These are phyloP conservation scores for Trachops cirrhosus DNA, from an alignment of 2,797 vertebrate species.

Conservation along the genomic window DNA sequence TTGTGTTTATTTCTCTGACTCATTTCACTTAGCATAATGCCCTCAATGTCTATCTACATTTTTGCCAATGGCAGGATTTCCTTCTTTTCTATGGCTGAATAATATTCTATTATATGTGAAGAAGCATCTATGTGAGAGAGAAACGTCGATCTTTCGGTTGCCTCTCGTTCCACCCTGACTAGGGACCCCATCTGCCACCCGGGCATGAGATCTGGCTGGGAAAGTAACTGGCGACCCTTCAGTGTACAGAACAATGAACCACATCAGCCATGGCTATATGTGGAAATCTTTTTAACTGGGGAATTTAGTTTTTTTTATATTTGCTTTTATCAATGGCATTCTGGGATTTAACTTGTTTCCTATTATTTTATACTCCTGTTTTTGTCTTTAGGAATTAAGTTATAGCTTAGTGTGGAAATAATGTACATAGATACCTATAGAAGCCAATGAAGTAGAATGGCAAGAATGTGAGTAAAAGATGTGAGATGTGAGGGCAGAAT, in stretches of 20 bases:
- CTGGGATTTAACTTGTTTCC: background rate
- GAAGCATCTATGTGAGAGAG: too few species aligned
- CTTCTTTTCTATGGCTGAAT: background rate
- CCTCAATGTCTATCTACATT: background rate
- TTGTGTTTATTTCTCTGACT: background rate
- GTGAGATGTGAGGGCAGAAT: background rate
- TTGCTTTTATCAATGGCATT: conserved; percentile 1
- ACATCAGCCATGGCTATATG: too few species aligned
- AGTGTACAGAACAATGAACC: too few species aligned
- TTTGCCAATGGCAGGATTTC: background rate
- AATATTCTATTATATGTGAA: background rate
- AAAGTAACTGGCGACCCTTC: too few species aligned
- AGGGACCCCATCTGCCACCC: too few species aligned
- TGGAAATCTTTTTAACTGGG: background rate
- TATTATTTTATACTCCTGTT: conserved; percentile 1
- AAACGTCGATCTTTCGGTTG: too few species aligned
- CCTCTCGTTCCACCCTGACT: too few species aligned
- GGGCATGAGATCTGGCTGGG: too few species aligned
- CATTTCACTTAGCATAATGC: background rate
- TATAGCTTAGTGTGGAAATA: background rate
- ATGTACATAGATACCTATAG: background rate
- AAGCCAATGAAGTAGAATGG: background rate
- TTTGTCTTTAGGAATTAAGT: background rate
- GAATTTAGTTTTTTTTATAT: background rate
- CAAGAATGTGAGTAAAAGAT: background rate